phyloP scores from a whole-genome alignment of 2,797 vertebrate species.

The Onychomys torridus region DNA sequence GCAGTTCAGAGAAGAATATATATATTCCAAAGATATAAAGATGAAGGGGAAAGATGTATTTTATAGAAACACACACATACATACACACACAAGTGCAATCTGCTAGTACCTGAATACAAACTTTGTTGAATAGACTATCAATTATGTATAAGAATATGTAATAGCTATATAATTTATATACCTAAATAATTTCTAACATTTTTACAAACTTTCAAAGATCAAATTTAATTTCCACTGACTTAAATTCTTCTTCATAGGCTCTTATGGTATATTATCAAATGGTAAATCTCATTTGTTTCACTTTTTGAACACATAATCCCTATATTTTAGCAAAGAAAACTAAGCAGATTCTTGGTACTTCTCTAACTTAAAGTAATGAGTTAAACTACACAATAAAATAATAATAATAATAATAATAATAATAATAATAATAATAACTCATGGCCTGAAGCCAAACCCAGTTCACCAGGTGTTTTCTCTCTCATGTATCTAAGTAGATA shows the following conservation, averaged over 20 bases:
- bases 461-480: not conserved
- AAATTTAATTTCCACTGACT: not conserved
- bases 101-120: not conserved
- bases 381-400: conserved; percentile 8
- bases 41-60: not conserved
- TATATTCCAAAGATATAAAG: not conserved
- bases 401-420: not conserved
- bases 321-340: conserved; percentile 2
- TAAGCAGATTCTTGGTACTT: not conserved
- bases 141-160: not conserved
- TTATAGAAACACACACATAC: not conserved
- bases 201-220: conserved; percentile 12
- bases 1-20: not conserved
- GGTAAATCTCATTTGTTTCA: conserved; percentile 12
- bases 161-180: not conserved
- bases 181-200: conserved; percentile 23
- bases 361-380: conserved; percentile 5
- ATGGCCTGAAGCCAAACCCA: not conserved
- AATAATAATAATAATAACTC: not conserved
- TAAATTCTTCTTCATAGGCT: not conserved
- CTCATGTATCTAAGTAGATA: not conserved
- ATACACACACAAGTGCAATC: not conserved
- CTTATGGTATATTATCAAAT: not conserved
- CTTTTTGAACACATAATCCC: not conserved
- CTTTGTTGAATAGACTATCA: conserved; percentile 33